Base-by-base conservation (phyloP, 2,113 vertebrate species). In the Alces alces region DNA sequence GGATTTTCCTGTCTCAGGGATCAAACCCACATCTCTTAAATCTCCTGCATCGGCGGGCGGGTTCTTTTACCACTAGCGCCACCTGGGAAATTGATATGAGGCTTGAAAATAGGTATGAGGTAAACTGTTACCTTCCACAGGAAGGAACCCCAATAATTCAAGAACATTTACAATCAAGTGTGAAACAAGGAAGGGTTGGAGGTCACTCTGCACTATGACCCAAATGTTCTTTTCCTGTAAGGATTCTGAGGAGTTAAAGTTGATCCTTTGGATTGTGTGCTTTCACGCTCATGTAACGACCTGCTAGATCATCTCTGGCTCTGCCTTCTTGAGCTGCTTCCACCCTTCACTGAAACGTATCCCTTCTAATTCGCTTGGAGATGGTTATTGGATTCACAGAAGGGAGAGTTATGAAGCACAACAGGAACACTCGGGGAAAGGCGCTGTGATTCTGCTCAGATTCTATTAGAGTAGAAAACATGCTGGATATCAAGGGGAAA, bases 391-490 rank as follows among this genome's bases (percentile, higher is more conserved):
- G 98, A 98, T 99, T 98, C 97, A 97, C 83, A 95, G 98, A 15
- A 87, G 96, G 97, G 96, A 98, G 98, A 98, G 97, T 99, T 98
- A 98, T 98, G 97, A 98, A 98, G 97, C 98, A 91, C 93, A 88
- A 98, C 0, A 2, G 96, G 96, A 98, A 97, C 91, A 95, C 91
- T 85, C 52, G 45, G 78, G 61, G 80, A 95, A 97, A 98, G 97
- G 98, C 97, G 95, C 98, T 97, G 97, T 91, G 95, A 98, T 98
- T 98, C 98, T 98, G 96, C 85, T 99, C 97, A 13, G 11, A 98
- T 99, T 98, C 98, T 98, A 98, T 99, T 99, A 99, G 98, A 98
- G 97, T 84, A 96, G 98, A 98, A 98, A 99, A 98, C 98, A 98
- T 1, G 66, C 98, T 97, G 94, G 98, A 98, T 99, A 99, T 98